phyloP scores from a whole-genome alignment of 2,888 invertebrate species.

The Coelogynopora nodosa region DNA sequence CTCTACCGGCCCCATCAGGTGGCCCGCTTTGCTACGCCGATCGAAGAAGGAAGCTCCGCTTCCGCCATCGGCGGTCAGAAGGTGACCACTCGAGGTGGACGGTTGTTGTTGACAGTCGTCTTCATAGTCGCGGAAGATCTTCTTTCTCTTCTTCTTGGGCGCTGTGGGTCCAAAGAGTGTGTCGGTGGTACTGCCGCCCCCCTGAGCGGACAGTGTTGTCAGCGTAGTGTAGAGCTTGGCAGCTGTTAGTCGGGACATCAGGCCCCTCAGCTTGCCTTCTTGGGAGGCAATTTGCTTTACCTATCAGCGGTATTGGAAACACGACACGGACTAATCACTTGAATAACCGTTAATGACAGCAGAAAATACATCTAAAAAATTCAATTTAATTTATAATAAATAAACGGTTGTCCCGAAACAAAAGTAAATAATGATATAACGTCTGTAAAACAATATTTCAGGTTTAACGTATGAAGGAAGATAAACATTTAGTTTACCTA shows the following conservation, averaged over 20 bases:
- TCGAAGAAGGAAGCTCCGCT: not conserved
- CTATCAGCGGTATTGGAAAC: not conserved
- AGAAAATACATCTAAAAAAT: not conserved
- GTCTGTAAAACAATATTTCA: too few species aligned
- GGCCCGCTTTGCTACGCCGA: not conserved
- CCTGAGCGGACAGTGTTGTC: not conserved
- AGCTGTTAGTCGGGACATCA: not conserved
- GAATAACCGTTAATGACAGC: too few species aligned
- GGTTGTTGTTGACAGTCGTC: not conserved
- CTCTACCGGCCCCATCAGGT: not conserved
- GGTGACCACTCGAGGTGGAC: not conserved
- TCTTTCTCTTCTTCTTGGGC: not conserved
- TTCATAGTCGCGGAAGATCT: not conserved
- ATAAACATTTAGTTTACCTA: too few species aligned
- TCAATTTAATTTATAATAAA: not conserved
- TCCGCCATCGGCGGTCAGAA: not conserved
- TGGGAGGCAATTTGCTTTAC: not conserved
- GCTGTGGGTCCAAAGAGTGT: not conserved
- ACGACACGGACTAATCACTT: not conserved
- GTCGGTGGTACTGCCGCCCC: not conserved
- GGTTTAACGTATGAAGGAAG: too few species aligned
- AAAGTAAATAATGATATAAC: too few species aligned
- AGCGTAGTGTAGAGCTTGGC: not conserved
- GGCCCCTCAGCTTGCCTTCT: not conserved
- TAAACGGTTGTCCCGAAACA: not conserved